These are phyloP conservation scores for Diglossa cyanea DNA, from an alignment of 2,797 vertebrate species.

Conservation along the genomic window DNA sequence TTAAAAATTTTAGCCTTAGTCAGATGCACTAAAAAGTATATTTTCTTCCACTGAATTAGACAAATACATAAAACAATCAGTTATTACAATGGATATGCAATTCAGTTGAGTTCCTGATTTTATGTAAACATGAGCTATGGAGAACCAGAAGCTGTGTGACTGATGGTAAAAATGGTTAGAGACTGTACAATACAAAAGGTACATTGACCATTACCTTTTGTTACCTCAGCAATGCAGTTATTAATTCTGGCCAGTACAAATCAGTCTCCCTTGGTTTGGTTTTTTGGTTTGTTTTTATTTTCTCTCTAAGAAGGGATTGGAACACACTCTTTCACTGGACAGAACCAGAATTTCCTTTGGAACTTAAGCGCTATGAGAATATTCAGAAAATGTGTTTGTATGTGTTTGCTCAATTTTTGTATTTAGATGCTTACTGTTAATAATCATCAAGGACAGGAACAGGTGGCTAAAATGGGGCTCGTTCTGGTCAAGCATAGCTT, in stretches of 20 bases:
- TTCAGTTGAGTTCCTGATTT: not conserved
- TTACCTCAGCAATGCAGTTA: not conserved
- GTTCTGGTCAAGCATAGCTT: not conserved
- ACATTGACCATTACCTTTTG: not conserved
- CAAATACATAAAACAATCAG: not conserved
- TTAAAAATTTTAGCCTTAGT: not conserved
- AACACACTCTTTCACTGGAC: accelerated
- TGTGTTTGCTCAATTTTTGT: not conserved
- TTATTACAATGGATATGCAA: not conserved
- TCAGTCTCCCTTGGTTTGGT: not conserved
- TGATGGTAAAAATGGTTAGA: not conserved
- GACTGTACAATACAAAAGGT: not conserved
- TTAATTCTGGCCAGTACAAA: not conserved
- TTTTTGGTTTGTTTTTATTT: too few species aligned
- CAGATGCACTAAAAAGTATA: not conserved
- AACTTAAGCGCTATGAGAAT: not conserved
- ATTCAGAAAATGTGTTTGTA: not conserved
- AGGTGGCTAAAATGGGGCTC: not conserved
- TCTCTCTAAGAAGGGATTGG: not conserved
- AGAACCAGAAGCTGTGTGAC: not conserved
- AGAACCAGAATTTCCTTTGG: not conserved
- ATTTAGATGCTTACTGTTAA: not conserved
- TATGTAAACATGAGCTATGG: not conserved
- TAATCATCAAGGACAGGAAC: not conserved
- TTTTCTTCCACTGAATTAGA: not conserved